Evolutionary conservation across 1,140 invertebrate species (phyloP).

Genomic region (Cylas formicarius): DNA sequence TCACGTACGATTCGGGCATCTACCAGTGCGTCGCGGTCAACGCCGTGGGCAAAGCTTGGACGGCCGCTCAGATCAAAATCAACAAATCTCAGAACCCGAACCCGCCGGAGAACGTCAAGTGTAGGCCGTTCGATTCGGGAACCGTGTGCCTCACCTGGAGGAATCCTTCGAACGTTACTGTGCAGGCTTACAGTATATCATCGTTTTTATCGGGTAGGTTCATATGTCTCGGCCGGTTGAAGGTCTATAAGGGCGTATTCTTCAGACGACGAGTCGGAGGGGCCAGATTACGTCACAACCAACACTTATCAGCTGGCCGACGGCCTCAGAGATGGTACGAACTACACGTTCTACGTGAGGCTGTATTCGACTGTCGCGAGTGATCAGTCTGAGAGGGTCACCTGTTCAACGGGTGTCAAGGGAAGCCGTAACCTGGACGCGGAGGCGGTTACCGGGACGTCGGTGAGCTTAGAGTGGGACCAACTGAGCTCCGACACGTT

Average conservation of each 20-base stretch:
- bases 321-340: constrained; percentile 55
- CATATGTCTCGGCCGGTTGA: not conserved
- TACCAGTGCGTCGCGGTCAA: constrained; percentile 74
- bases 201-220: constrained; percentile 49
- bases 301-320: constrained; percentile 48
- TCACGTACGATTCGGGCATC: constrained; percentile 44
- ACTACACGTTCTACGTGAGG: constrained; percentile 60
- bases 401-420: constrained; percentile 55
- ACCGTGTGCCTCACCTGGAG: constrained; percentile 54
- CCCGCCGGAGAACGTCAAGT: constrained; percentile 51
- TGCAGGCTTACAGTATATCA: constrained; percentile 58
- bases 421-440: constrained; percentile 50
- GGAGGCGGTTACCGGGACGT: constrained; percentile 46
- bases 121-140: constrained; percentile 47
- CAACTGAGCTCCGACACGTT: constrained; percentile 48
- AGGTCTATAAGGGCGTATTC: constrained; percentile 1
- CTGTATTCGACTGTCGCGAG: constrained; percentile 54
- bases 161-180: constrained; percentile 41
- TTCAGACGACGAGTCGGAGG: constrained; percentile 36
- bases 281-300: constrained; percentile 50
- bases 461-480: constrained; percentile 53
- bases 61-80: constrained; percentile 49
- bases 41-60: constrained; percentile 55
- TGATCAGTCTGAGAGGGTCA: constrained; percentile 53
- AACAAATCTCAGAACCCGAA: constrained; percentile 44